Base-by-base conservation (phyloP, 2,888 invertebrate species). In the Drosophila borborema region DNA sequence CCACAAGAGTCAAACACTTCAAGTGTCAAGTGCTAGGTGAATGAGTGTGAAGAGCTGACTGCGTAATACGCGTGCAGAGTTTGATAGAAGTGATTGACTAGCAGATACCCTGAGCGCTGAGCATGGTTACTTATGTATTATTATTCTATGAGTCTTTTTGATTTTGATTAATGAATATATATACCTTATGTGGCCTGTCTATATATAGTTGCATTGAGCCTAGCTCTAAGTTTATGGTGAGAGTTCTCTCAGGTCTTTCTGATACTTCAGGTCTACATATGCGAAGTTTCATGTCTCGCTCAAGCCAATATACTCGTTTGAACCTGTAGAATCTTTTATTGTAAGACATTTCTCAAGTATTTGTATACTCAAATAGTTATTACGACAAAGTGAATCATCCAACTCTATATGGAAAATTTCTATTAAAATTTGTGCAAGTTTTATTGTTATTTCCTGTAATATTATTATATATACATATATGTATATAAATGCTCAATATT, bases 21-120 rank as follows among this genome's bases (percentile, higher is more conserved):
- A 85, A 55, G 78, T 80, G 85, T 86, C 86, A 89, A 89, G 87
- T 76, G 77, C 40, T 67, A 28, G 55, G 51, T 3, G 34, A 18
- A 8, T 18, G 7, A 12, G 2, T 3, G 0, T 18, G 51, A 18
- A 6, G 51, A 18, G 18, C 51, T 18, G 51, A 20, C 51, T 51
- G 34, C 34, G 34, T 51, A 34, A 51, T 34, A 14, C 34, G 12
- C 51, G 34, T 34, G n/a, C 12, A 12, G 18, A 31, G n/a, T 12
- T 31, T 28, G n/a, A 6, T 18, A 3, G 16, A 12, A 31, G 4
- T 28, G 28, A 28, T 28, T 5, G 28, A 28, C 28, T 28, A 28
- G 3, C 5, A 6, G 6, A 28, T 28, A 28, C 28, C 28, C 28
- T 28, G 6, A 28, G 6, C 28, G 6, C 6, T 28, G 6, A 28